Percentiles rank a stretch among this genome's conserved stretches.
phyloP scores from a whole-genome alignment of 1,140 invertebrate species.

The Xylocopa sonorina region DNA sequence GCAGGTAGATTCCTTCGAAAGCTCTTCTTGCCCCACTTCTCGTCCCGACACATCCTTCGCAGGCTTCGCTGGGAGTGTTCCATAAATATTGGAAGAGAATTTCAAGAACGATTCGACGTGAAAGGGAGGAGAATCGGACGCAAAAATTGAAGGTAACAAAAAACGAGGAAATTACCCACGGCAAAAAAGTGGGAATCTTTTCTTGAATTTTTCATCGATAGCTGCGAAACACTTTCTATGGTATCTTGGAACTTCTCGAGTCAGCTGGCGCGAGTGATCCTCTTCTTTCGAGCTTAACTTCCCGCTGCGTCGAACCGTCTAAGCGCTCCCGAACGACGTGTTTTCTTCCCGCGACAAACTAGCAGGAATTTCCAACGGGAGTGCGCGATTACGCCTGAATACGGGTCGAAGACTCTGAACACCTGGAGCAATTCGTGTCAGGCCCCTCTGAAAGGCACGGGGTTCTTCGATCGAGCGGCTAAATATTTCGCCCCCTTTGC shows the following conservation, averaged over 20 bases:
- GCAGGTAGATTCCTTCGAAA: slow-evolving; percentile 56
- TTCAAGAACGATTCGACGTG: too few relatives aligned
- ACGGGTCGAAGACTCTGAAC: slow-evolving; percentile 17
- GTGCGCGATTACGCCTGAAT: not conserved
- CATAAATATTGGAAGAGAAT: too few relatives aligned
- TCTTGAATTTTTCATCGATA: too few relatives aligned
- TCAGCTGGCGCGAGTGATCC: not conserved
- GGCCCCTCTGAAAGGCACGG: slow-evolving; percentile 4
- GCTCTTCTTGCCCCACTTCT: not conserved
- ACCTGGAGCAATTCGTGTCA: slow-evolving; percentile 33
- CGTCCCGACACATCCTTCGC: not conserved
- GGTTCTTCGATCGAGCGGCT: not conserved
- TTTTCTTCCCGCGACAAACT: slow-evolving; percentile 18
- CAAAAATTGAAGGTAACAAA: too few relatives aligned
- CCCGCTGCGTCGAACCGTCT: slow-evolving; percentile 50
- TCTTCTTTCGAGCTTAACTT: slow-evolving; percentile 35
- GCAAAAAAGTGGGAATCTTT: too few relatives aligned
- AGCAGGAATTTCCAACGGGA: slow-evolving; percentile 1
- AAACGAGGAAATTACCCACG: too few relatives aligned
- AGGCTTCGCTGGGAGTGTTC: too few relatives aligned
- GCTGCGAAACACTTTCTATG: too few relatives aligned
- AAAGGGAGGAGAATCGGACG: too few relatives aligned
- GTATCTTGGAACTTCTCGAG: slow-evolving; percentile 12
- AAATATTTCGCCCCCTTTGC: slow-evolving; percentile 31
- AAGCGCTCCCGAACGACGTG: slow-evolving; percentile 44